phyloP scores from a whole-genome alignment of 2,797 vertebrate genomes.

The Siniperca scherzeri region DNA sequence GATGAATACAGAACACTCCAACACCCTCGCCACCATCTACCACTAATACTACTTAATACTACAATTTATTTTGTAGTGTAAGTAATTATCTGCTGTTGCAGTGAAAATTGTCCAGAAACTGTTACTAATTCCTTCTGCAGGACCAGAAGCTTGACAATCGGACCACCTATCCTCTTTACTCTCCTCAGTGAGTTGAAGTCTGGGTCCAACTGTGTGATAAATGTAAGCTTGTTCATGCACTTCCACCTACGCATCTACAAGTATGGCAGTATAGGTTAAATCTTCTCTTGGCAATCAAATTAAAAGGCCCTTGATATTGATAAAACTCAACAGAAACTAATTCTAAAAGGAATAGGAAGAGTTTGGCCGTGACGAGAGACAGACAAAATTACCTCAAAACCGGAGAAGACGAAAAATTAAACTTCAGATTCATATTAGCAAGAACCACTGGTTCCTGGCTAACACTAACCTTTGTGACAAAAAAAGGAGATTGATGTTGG shows the following conservation, averaged over 20 bases:
- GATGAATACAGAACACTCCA: slow-evolving; percentile 24
- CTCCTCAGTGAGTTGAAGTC: neutral
- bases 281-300: neutral
- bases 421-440: neutral
- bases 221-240: neutral
- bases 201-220: slow-evolving; percentile 14
- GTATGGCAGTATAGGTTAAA: neutral
- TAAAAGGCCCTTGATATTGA: neutral
- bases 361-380: neutral
- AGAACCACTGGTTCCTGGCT: neutral
- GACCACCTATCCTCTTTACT: neutral
- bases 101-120: slow-evolving; percentile 13
- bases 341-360: neutral
- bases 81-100: slow-evolving; percentile 30
- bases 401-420: no score
- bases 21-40: slow-evolving; percentile 4
- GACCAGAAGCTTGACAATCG: slow-evolving; percentile 15
- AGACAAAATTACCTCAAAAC: no score
- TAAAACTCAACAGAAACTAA: neutral
- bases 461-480: neutral
- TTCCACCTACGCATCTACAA: neutral
- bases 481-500: neutral
- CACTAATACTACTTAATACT: slow-evolving; percentile 40
- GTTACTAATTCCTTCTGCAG: slow-evolving; percentile 27
- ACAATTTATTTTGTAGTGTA: slow-evolving; percentile 37